Base-by-base conservation (phyloP, 2,797 vertebrate genomes). In the Margarornis squamiger region DNA sequence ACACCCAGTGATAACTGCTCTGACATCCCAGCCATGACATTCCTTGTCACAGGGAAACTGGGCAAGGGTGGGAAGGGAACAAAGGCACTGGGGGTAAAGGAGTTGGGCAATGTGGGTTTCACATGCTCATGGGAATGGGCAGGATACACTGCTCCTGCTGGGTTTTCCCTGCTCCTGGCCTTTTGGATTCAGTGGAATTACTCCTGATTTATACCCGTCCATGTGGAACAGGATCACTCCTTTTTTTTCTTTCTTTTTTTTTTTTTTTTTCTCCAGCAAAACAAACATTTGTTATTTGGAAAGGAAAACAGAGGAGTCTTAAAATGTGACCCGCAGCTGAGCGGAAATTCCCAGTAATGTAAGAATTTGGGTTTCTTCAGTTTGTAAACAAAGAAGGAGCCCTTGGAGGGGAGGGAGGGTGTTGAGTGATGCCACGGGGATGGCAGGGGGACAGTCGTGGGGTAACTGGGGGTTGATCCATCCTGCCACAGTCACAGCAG, bases 241-340 rank as follows among this genome's bases (percentile, higher is more conserved):
- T 41, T 41, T 41, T 41, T 58, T 22, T 55, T 81, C 86, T 51
- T 58, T 22, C 86, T 51, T 26, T 63, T 86, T 88, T 30, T 30
- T 19, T 52, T 29, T 52, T 29, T 17, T 29, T 17, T 79, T 15
- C 81, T 76, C 19, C 81, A 93, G 74, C 55, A 78, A 87, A 94
- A 82, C 77, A 92, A 96, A 93, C 71, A 85, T 79, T 87, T 79
- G 67, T 73, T 94, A 36, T 45, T 92, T 51, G 65, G 91, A 74
- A 95, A 73, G 59, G 54, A 79, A 94, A 87, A 14, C 76, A 80
- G 18, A 72, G n/a, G 43, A 55, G 57, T 73, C 91, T 76, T 62
- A 68, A 92, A 67, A 85, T 73, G 83, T 77, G 79, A 93, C 73
- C 79, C 79, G 52, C 45, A 85, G 81, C 88, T 82, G 79, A 82